Evolutionary conservation across 1,140 invertebrate genomes (phyloP).

Genomic region (Drosophila erecta): DNA sequence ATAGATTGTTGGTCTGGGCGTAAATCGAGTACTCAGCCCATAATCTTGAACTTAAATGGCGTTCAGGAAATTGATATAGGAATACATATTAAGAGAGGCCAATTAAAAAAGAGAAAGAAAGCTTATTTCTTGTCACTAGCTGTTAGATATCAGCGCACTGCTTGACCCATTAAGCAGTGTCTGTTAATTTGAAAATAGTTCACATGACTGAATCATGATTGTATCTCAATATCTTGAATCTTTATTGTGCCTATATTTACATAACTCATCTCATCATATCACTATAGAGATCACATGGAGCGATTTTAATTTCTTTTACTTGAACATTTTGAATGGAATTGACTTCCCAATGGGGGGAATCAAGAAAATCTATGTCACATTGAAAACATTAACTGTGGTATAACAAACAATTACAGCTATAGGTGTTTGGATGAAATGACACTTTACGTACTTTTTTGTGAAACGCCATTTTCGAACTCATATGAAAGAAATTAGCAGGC

Average conservation of each 20-base stretch:
- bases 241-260: too few relatives aligned
- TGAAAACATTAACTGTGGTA: too few relatives aligned
- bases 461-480: conserved; percentile 35
- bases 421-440: conserved; percentile 15
- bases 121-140: conserved; percentile 8
- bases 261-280: too few relatives aligned
- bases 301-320: not conserved
- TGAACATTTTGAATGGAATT: not conserved
- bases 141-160: conserved; percentile 36
- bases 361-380: not conserved
- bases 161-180: conserved; percentile 38
- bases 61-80: conserved; percentile 7
- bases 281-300: not conserved
- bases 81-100: conserved; percentile 16
- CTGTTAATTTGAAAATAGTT: conserved; percentile 3
- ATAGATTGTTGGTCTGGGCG: conserved; percentile 1
- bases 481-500: conserved; percentile 53
- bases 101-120: conserved; percentile 23
- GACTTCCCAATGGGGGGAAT: not conserved
- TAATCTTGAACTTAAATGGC: conserved; percentile 9
- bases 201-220: not conserved
- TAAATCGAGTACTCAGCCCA: not conserved
- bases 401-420: not conserved
- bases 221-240: too few relatives aligned
- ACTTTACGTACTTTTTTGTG: conserved; percentile 41